Base-by-base conservation (phyloP, 2,888 invertebrate species). In the Gastrophysa polygoni region DNA sequence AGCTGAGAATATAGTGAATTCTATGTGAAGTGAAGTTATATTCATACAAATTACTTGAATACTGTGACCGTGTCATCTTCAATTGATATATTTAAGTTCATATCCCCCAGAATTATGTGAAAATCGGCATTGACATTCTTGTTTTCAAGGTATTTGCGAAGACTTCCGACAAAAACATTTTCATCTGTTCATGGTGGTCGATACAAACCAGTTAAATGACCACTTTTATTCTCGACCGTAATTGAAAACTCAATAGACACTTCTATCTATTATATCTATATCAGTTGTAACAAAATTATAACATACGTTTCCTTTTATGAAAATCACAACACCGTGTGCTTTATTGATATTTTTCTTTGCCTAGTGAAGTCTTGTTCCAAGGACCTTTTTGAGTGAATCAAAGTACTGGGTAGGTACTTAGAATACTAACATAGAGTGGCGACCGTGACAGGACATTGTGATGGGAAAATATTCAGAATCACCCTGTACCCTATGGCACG, bases 241-340 rank as follows among this genome's bases (percentile, higher is more conserved):
- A 24, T 48, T 48, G 48, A 48, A n/a, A 48, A 18, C 28, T 48
- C 48, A 48, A n/a, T 24, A 24, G 48, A 48, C 24, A n/a, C n/a
- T n/a, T n/a, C n/a, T n/a, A n/a, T n/a, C n/a, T n/a, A n/a, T 48
- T 48, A 46, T 46, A 48, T 21, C 48, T 11, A 48, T 20, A 48
- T 48, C n/a, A 18, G 3, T 21, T 21, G 20, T 48, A 11, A 1
- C 48, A 48, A 20, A 6, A 21, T 48, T 21, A 48, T 48, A 48
- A 21, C 48, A 48, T 48, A 24, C 17, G 48, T 48, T 48, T 48
- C 21, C 48, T 21, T 48, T 48, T 48, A 48, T 48, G 4, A 48
- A 48, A 24, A 48, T 48, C 48, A 48, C 48, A 48, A 48, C 48
- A 24, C 28, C 48, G 21, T 48, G n/a, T 21, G 48, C 48, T 48